A percentile compares a stretch with the other conserved stretches of the same genome.
Evolutionary conservation across 1,140 invertebrate genomes (phyloP).

Genomic region (Pantala flavescens): DNA sequence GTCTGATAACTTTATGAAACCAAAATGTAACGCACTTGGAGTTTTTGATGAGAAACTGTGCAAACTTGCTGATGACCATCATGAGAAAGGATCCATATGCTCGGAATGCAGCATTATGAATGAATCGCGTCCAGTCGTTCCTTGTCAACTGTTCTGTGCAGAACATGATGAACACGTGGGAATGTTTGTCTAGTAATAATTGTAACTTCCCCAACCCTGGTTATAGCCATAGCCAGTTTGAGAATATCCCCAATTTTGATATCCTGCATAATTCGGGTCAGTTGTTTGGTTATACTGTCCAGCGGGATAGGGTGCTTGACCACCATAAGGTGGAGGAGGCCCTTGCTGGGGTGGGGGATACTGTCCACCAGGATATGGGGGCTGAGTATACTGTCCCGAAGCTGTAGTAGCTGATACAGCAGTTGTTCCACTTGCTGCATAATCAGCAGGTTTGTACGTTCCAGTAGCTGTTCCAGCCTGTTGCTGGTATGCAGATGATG

Average conservation of each 20-base stretch:
- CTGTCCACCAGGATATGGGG: slow-evolving; percentile 37
- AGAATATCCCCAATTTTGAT: slow-evolving; percentile 57
- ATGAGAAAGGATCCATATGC: not conserved
- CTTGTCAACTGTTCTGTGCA: not conserved
- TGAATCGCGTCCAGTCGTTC: not conserved
- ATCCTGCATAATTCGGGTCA: slow-evolving; percentile 44
- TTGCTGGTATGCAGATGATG: slow-evolving; percentile 1
- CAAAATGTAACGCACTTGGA: too few relatives aligned
- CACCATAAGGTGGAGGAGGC: slow-evolving; percentile 36
- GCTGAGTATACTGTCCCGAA: slow-evolving; percentile 32
- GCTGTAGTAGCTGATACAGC: slow-evolving; percentile 31
- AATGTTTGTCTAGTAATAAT: slow-evolving; percentile 35
- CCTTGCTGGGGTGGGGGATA: slow-evolving; percentile 32
- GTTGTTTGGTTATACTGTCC: slow-evolving; percentile 47
- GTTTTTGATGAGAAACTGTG: too few relatives aligned
- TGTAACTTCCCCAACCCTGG: slow-evolving; percentile 49
- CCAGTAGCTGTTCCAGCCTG: not conserved
- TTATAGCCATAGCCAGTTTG: slow-evolving; percentile 52
- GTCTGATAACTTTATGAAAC: too few relatives aligned
- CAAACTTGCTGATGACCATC: not conserved
- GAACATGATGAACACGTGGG: not conserved
- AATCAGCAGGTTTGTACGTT: not conserved
- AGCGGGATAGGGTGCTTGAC: slow-evolving; percentile 33
- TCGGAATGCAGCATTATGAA: not conserved
- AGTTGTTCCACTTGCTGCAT: slow-evolving; percentile 15